Evolutionary conservation across 1,140 invertebrate species (phyloP).

Genomic region (Lepeophtheirus salmonis): DNA sequence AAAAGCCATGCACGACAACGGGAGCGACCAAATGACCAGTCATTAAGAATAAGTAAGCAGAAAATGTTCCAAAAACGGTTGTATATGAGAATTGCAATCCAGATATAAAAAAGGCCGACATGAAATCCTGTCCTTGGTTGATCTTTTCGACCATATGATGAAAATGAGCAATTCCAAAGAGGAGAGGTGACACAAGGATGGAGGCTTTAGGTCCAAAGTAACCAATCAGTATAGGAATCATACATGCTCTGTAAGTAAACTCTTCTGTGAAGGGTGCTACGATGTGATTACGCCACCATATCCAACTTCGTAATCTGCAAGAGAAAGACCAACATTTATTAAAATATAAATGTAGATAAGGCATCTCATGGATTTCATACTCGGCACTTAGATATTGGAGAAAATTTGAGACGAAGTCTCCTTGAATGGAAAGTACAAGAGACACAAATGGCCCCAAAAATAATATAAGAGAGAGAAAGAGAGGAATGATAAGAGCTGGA

Average conservation of each 20-base stretch:
- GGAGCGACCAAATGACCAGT: conserved; percentile 66
- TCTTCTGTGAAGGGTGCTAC: conserved; percentile 85
- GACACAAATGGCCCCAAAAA: conserved; percentile 62
- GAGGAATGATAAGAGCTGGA: conserved; percentile 48
- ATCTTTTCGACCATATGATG: conserved; percentile 71
- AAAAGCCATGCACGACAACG: conserved; percentile 76
- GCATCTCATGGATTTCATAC: too few species aligned
- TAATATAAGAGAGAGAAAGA: conserved; percentile 58
- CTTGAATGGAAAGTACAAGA: conserved; percentile 44
- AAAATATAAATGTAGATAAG: too few species aligned
- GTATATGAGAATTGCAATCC: conserved; percentile 72
- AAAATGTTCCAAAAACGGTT: conserved; percentile 78
- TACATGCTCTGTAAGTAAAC: conserved; percentile 80
- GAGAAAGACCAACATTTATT: too few species aligned
- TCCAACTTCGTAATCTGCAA: conserved; percentile 44
- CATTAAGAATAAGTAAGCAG: conserved; percentile 58
- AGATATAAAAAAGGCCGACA: conserved; percentile 25
- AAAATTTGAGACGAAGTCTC: conserved; percentile 16
- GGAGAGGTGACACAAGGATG: conserved; percentile 68
- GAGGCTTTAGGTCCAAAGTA: conserved; percentile 45
- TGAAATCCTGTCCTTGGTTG: conserved; percentile 30
- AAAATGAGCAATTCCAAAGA: conserved; percentile 79
- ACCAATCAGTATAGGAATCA: conserved; percentile 60
- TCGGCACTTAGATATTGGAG: too few species aligned
- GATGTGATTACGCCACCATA: conserved; percentile 70